Evolutionary conservation across 2,888 invertebrate genomes (phyloP).

Genomic region (Coleophora flavipennella): DNA sequence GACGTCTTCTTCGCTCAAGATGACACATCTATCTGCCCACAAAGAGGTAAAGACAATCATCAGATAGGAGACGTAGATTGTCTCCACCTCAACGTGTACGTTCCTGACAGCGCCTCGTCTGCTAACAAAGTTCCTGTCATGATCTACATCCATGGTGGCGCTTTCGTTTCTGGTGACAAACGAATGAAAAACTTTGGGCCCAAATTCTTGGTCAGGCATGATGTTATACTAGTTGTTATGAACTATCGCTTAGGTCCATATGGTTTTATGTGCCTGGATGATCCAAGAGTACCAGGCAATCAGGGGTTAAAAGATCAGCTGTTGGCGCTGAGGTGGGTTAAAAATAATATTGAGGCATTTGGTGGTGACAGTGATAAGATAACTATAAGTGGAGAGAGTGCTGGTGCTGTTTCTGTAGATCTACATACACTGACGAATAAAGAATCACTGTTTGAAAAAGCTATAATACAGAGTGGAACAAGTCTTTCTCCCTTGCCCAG

Average conservation of each 20-base stretch:
- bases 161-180: constrained; percentile 25
- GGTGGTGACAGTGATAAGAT: constrained; percentile 37
- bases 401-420: constrained; percentile 34
- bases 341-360: constrained; percentile 36
- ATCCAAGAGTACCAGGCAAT: constrained; percentile 41
- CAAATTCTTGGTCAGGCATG: constrained; percentile 30
- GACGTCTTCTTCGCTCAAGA: constrained; percentile 18
- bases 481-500: constrained; percentile 8
- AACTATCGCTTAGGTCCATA: constrained; percentile 41
- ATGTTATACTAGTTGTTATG: constrained; percentile 28
- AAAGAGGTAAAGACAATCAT: background rate
- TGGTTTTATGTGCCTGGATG: constrained; percentile 46
- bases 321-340: constrained; percentile 35
- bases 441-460: constrained; percentile 26
- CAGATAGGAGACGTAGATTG: constrained; percentile 57
- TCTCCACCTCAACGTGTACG: constrained; percentile 74
- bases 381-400: constrained; percentile 38
- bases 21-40: constrained; percentile 13
- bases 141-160: constrained; percentile 42
- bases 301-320: constrained; percentile 44
- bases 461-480: constrained; percentile 22
- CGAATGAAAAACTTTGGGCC: constrained; percentile 24
- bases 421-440: constrained; percentile 27
- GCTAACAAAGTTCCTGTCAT: constrained; percentile 31
- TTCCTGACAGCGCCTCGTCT: constrained; percentile 39